Conservation (phyloP, 92 coral and sea anemone genomes). For the Plumapathes pennacea region DNA sequence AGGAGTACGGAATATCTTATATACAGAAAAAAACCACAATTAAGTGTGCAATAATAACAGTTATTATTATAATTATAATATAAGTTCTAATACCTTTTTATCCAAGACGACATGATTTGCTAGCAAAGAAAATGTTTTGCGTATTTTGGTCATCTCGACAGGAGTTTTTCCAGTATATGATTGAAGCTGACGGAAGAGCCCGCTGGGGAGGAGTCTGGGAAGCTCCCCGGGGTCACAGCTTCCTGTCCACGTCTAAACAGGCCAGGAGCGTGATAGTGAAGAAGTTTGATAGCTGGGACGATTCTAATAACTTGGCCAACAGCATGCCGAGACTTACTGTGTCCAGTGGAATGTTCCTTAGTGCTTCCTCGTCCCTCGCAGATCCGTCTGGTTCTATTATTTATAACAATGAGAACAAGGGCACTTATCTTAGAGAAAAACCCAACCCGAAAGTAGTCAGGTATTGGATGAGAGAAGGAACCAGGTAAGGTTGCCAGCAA, state of each 20-base stretch:
- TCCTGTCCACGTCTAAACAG: constrained; percentile 46
- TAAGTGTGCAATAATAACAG: no score
- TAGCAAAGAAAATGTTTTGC: no score
- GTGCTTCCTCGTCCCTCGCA: constrained; percentile 16
- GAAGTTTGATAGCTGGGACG: constrained; percentile 36
- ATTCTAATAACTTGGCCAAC: constrained; percentile 27
- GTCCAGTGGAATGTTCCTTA: constrained; percentile 16
- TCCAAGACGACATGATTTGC: no score
- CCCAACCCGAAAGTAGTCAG: constrained; percentile 54
- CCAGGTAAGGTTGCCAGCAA: no score
- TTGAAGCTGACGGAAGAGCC: constrained; percentile 53
- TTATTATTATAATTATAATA: no score
- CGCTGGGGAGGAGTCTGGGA: constrained; percentile 70
- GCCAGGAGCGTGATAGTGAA: constrained; percentile 32
- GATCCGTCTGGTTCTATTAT: constrained; percentile 56
- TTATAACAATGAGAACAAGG: constrained; percentile 24
- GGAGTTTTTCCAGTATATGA: constrained; percentile 61
- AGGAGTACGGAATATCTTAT: no score
- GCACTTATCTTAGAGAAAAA: constrained; percentile 23
- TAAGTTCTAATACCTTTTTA: no score
- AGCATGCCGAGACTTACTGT: constrained; percentile 62
- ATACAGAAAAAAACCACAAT: no score
- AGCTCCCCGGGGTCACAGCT: constrained; percentile 42
- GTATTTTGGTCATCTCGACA: no score
- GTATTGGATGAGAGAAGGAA: constrained; percentile 70